Percentiles rank a stretch among this genome's conserved stretches.
Conservation (phyloP, 2,888 invertebrate genomes). For the Apamea sordens region DNA sequence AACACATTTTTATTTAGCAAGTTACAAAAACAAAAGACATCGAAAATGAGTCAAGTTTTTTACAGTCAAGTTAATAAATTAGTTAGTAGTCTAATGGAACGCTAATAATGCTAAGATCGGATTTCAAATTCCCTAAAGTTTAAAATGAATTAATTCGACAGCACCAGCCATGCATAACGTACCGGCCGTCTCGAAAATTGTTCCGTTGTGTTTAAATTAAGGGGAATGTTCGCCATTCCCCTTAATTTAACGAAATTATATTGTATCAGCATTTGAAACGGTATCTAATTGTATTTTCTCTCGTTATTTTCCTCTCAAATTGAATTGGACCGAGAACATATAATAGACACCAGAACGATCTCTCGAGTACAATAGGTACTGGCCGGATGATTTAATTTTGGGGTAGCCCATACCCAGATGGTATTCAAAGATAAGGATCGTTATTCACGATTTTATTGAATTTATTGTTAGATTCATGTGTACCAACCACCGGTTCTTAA, state of each 20-base stretch:
- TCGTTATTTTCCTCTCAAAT: constrained; percentile 18
- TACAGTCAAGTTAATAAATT: background rate
- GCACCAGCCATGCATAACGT: constrained; percentile 1
- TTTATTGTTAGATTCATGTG: background rate
- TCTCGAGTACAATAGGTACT: constrained; percentile 33
- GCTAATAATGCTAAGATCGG: constrained; percentile 8
- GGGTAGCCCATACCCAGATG: background rate
- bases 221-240: background rate
- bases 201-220: too few relatives aligned
- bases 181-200: background rate
- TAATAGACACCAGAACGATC: constrained; percentile 13
- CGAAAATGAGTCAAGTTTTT: background rate
- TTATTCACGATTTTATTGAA: background rate
- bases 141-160: constrained; percentile 11
- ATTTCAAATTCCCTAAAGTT: constrained; percentile 23
- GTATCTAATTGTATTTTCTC: constrained; percentile 12
- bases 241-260: constrained; percentile 9
- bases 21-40: background rate
- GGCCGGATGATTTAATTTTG: constrained; percentile 20
- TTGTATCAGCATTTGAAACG: constrained; percentile 23
- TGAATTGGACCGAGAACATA: constrained; percentile 27
- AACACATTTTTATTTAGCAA: background rate
- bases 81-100: background rate
- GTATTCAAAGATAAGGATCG: background rate
- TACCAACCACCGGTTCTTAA: background rate